These are phyloP conservation scores for Taeniopygia guttata DNA, from an alignment of 2,797 vertebrate species.

Conservation along the genomic window DNA sequence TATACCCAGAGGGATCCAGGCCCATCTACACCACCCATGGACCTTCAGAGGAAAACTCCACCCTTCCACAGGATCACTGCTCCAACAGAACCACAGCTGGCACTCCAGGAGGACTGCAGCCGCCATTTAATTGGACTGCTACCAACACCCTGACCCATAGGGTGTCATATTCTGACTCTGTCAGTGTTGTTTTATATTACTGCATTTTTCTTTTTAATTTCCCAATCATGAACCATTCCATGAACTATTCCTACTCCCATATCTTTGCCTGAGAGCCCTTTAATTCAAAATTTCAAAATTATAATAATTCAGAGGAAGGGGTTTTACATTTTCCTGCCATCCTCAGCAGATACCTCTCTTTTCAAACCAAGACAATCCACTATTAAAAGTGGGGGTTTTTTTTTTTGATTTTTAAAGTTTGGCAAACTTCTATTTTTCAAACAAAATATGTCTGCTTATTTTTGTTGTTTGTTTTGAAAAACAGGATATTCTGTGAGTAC, in stretches of 20 bases:
- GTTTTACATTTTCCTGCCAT: neutral
- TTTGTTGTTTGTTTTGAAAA: neutral
- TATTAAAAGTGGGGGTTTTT: fast-evolving
- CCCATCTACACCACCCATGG: too few relatives aligned
- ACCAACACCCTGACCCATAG: neutral
- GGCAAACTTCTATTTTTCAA: neutral
- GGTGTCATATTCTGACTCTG: neutral
- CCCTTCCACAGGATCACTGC: neutral
- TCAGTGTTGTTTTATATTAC: neutral
- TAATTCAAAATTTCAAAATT: neutral
- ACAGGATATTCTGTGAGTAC: neutral
- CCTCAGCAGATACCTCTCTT: neutral
- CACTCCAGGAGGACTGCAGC: neutral
- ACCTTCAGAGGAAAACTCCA: neutral
- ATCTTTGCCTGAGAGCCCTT: neutral
- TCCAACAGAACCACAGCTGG: neutral
- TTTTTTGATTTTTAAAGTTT: neutral
- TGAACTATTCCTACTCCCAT: neutral
- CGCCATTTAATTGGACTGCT: neutral
- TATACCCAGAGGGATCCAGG: too few relatives aligned
- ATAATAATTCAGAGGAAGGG: neutral
- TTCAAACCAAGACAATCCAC: neutral
- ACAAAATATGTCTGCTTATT: neutral
- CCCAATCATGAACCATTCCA: neutral
- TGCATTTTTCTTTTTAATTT: neutral